A percentile compares a stretch with the other conserved stretches of the same genome.
Conservation (phyloP, 2,888 invertebrate species). For the Chloromyia formosa region DNA sequence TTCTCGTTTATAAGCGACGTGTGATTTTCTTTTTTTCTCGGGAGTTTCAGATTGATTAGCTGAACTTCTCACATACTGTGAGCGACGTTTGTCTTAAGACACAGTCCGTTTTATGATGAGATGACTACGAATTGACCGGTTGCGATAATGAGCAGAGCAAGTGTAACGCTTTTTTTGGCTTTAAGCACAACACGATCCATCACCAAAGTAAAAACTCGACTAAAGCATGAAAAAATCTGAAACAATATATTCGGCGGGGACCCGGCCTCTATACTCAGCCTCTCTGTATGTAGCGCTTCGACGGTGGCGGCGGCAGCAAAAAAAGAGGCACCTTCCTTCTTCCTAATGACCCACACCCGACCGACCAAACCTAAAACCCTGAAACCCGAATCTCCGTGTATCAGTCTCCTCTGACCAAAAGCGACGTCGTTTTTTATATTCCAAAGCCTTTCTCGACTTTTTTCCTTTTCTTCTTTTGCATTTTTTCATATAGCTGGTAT, state of each 20-base stretch:
- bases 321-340: conserved; percentile 22
- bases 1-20: not conserved
- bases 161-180: conserved; percentile 34
- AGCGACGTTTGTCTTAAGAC: conserved; percentile 9
- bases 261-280: conserved; percentile 39
- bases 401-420: conserved; percentile 45
- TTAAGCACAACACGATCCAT: conserved; percentile 63
- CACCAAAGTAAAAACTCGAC: conserved; percentile 66
- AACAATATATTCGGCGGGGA: conserved; percentile 64
- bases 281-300: conserved; percentile 7
- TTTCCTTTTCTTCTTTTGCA: conserved; percentile 39
- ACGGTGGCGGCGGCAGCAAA: conserved; percentile 24
- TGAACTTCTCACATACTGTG: conserved; percentile 4
- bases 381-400: conserved; percentile 40
- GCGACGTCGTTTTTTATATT: conserved; percentile 42
- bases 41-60: conserved; percentile 21
- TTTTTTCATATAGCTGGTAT: conserved; percentile 31
- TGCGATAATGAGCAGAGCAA: conserved; percentile 19
- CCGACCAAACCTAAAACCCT: conserved; percentile 15
- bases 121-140: conserved; percentile 1
- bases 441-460: conserved; percentile 37
- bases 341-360: conserved; percentile 30
- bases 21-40: not conserved
- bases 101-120: not conserved
- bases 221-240: conserved; percentile 66